Evolutionary conservation across 2,797 vertebrate genomes (phyloP).

Genomic region (Sebastes iracundus): DNA sequence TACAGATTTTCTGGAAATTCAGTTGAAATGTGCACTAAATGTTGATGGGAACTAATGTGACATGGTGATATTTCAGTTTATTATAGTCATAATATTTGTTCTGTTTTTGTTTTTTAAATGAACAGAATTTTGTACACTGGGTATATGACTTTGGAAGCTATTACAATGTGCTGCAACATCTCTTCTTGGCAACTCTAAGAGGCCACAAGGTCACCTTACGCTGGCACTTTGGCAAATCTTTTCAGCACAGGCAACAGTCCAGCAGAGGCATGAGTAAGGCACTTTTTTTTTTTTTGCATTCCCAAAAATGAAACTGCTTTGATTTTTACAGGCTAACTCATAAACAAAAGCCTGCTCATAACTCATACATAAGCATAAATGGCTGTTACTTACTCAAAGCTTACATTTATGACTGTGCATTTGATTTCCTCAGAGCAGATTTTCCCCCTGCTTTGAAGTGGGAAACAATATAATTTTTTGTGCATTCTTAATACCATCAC

Average conservation of each 20-base stretch:
- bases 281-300: background rate
- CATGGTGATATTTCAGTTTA: background rate
- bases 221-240: background rate
- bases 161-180: background rate
- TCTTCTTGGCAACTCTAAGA: background rate
- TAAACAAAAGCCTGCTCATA: constrained; percentile 62
- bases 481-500: constrained; percentile 70
- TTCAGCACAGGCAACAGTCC: background rate
- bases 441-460: constrained; percentile 68
- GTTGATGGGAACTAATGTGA: background rate
- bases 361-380: constrained; percentile 4
- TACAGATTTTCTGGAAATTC: background rate
- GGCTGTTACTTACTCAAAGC: constrained; percentile 67
- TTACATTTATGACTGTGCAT: constrained; percentile 59
- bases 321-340: constrained; percentile 43
- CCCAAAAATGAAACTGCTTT: constrained; percentile 4
- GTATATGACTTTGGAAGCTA: background rate
- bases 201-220: background rate
- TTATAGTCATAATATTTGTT: background rate
- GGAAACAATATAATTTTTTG: constrained; percentile 70
- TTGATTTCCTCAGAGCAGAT: constrained; percentile 62
- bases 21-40: background rate
- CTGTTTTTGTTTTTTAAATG: background rate
- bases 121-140: background rate
- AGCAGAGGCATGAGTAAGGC: background rate